These are phyloP conservation scores for Trissolcus basalis DNA, from an alignment of 1,140 invertebrate species.

Conservation along the genomic window DNA sequence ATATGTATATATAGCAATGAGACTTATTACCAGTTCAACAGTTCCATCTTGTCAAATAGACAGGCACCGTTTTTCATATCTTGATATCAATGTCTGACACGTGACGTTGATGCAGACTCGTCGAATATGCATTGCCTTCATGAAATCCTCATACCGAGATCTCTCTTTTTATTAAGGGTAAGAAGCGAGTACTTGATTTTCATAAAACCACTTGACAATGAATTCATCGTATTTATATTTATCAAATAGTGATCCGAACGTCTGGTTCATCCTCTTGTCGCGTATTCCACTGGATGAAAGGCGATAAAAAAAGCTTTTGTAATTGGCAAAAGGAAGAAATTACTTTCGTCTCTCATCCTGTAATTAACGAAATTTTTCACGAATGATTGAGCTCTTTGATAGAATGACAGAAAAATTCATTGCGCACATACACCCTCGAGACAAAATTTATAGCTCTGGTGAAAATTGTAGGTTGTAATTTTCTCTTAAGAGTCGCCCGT, in stretches of 20 bases:
- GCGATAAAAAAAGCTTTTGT: too few species aligned
- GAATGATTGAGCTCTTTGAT: conserved; percentile 35
- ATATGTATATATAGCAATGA: conserved; percentile 50
- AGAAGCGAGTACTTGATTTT: conserved; percentile 34
- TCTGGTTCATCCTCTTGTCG: too few species aligned
- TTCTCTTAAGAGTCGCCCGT: conserved; percentile 44
- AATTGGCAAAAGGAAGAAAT: conserved; percentile 14
- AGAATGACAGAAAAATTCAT: conserved; percentile 33
- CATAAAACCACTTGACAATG: conserved; percentile 29
- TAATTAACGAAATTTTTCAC: conserved; percentile 34
- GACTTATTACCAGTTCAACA: conserved; percentile 51
- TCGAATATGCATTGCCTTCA: conserved; percentile 66
- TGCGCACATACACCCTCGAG: conserved; percentile 7
- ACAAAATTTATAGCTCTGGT: conserved; percentile 35
- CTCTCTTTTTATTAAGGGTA: conserved; percentile 14
- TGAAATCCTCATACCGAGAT: conserved; percentile 62
- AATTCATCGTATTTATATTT: conserved; percentile 36
- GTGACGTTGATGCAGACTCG: conserved; percentile 63
- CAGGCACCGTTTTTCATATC: conserved; percentile 70
- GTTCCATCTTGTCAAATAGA: conserved; percentile 37
- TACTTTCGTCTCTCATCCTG: conserved; percentile 12
- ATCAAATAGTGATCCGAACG: neutral
- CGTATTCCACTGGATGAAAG: too few species aligned
- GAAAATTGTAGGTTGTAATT: conserved; percentile 48
- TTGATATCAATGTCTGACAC: conserved; percentile 62